These are phyloP conservation scores for Spheniscus humboldti DNA, from an alignment of 2,797 vertebrate species.

Conservation along the genomic window DNA sequence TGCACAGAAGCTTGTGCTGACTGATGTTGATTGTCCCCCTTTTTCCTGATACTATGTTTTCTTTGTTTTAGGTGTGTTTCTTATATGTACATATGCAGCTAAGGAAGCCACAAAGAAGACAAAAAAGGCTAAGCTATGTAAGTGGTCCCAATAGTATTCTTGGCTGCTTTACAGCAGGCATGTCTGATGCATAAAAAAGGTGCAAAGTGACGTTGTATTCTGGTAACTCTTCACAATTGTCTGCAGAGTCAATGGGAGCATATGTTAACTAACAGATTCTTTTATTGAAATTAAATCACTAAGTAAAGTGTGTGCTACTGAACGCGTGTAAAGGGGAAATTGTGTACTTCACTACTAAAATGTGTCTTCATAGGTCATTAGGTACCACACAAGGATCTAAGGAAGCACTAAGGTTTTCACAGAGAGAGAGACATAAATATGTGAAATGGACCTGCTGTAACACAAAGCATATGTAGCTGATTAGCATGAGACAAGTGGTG, in stretches of 20 bases:
- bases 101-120: constrained; percentile 84
- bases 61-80: constrained; percentile 79
- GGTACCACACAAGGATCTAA: neutral
- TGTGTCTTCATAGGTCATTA: neutral
- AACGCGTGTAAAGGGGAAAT: neutral
- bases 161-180: neutral
- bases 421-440: neutral
- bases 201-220: neutral
- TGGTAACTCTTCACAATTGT: neutral
- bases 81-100: constrained; percentile 76
- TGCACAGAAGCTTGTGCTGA: neutral
- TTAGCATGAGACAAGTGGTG: neutral
- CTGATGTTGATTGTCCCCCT: neutral
- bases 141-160: constrained; percentile 34
- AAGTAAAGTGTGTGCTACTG: neutral
- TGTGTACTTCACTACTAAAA: neutral
- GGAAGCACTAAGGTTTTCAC: neutral
- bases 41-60: constrained; percentile 1
- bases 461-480: neutral
- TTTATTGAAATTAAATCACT: neutral
- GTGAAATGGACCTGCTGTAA: neutral
- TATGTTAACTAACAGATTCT: neutral
- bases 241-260: neutral
- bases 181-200: neutral
- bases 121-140: constrained; percentile 91